Evolutionary conservation across 2,797 vertebrate genomes (phyloP), one percentile per base, ranked within the genome.

Genomic region (Xiphophorus birchmanni): DNA sequence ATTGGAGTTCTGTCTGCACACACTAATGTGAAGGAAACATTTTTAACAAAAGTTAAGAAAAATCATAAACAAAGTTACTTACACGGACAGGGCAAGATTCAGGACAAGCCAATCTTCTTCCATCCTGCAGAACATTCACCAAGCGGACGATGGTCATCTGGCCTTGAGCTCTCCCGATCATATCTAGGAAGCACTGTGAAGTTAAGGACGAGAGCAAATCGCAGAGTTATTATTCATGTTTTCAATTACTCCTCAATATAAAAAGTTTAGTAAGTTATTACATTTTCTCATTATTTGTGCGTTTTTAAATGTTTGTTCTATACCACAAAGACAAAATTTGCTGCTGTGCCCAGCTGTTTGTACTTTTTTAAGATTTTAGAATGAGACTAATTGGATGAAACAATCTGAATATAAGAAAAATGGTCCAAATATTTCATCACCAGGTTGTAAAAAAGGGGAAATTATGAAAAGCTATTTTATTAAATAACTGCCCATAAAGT

Each of bases 71-170:
- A 0, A 44, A 81, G 78, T 37, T 48, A 69, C 91, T 90, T 94
- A 99, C 98, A 92, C 93, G 90, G 79, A 97, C 96, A 0, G 97
- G 95, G 83, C 98, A 99, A 85, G 56, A 86, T 0, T 96, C 94
- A 0, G 98, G 98, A 29, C 96, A 93, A 0, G 97, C 97, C 93
- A 99, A 81, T n/a, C 98, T 95, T 52, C 91, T 96, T 12, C 97
- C 97, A 0, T 98, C 97, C 56, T 96, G 94, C 87, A 99, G 79
- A 74, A 96, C 91, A 0, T 95, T 94, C 80, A 99, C 96, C 80
- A 99, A 90, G 82, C 97, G 95, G 0, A 98, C 96, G 45, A 99
- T 96, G 0, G 97, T 99, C 98, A 99, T 99, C 95, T 98, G 98
- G 35, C 99, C 99, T 0, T 99, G 98, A 3, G 95, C 96, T 54